A percentile compares a stretch with the other conserved stretches of the same genome.
phyloP scores from a whole-genome alignment of 2,888 invertebrate species.

The Leptinotarsa rubiginosa region DNA sequence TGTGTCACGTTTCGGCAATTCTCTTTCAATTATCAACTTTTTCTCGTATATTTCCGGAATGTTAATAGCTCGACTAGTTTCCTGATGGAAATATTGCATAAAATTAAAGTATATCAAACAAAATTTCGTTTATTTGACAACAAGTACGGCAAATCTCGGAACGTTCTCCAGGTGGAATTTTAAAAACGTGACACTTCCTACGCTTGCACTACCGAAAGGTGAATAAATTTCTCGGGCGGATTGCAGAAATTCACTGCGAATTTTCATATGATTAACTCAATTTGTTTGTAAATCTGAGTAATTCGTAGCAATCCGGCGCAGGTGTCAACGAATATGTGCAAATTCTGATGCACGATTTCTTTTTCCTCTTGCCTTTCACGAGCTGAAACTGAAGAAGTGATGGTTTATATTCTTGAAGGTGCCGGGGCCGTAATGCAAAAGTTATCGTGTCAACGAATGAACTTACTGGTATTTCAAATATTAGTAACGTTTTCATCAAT shows the following conservation, averaged over 20 bases:
- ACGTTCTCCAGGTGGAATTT: slow-evolving; percentile 25
- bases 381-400: neutral
- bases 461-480: too few relatives aligned
- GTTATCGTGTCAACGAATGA: neutral
- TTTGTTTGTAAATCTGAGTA: slow-evolving; percentile 56
- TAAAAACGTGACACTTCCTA: slow-evolving; percentile 32
- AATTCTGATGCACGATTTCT: slow-evolving; percentile 41
- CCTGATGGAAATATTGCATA: slow-evolving; percentile 26
- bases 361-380: slow-evolving; percentile 23
- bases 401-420: neutral
- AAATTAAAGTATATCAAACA: slow-evolving; percentile 38
- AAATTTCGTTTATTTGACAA: slow-evolving; percentile 35
- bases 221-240: slow-evolving; percentile 33
- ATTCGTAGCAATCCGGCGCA: slow-evolving; percentile 50
- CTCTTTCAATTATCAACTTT: slow-evolving; percentile 4
- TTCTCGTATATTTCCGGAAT: slow-evolving; percentile 2
- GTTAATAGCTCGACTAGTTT: slow-evolving; percentile 10
- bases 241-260: slow-evolving; percentile 45
- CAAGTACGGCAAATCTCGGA: slow-evolving; percentile 6
- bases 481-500: too few relatives aligned
- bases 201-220: neutral
- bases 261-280: slow-evolving; percentile 60
- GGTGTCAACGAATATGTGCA: slow-evolving; percentile 48
- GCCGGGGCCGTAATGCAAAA: neutral
- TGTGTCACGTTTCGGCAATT: slow-evolving; percentile 3